phyloP scores from a whole-genome alignment of 2,797 vertebrate species.

The Gymnodraco acuticeps region DNA sequence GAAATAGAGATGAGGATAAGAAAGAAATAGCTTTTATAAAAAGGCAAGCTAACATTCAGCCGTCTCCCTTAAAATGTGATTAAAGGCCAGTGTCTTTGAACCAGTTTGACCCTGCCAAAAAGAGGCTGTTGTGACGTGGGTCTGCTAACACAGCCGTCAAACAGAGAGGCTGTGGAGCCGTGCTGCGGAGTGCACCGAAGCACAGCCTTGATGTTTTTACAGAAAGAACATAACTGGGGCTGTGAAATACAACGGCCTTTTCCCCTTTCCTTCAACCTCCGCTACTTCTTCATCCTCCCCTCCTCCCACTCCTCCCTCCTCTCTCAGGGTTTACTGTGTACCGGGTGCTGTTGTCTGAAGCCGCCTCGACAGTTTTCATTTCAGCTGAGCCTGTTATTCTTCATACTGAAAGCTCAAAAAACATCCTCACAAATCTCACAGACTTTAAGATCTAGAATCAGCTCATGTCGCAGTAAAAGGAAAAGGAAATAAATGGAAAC shows the following conservation, averaged over 20 bases:
- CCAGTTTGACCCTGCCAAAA: slow-evolving; percentile 27
- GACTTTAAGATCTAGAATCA: neutral
- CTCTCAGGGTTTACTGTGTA: neutral
- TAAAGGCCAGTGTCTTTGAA: slow-evolving; percentile 47
- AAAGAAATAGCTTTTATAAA: neutral
- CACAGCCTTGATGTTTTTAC: slow-evolving; percentile 73
- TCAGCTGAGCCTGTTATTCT: slow-evolving; percentile 7
- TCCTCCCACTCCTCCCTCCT: neutral
- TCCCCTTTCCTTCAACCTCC: slow-evolving; percentile 42
- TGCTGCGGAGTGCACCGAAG: slow-evolving; percentile 62
- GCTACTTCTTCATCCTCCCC: slow-evolving; percentile 19
- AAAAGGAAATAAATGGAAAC: neutral
- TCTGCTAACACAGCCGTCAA: slow-evolving; percentile 63
- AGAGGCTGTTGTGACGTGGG: slow-evolving; percentile 37
- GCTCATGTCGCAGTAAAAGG: neutral
- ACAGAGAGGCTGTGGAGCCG: slow-evolving; percentile 45
- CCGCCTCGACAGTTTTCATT: slow-evolving; percentile 4
- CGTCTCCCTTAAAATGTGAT: neutral
- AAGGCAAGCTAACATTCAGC: neutral
- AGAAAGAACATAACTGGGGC: slow-evolving; percentile 55
- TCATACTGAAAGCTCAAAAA: slow-evolving; percentile 5
- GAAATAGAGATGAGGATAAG: neutral
- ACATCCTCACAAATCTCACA: neutral
- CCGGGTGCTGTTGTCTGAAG: slow-evolving; percentile 7
- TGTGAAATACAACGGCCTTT: slow-evolving; percentile 58